Conservation (phyloP, 2,113 vertebrate genomes). For the Perca flavescens region DNA sequence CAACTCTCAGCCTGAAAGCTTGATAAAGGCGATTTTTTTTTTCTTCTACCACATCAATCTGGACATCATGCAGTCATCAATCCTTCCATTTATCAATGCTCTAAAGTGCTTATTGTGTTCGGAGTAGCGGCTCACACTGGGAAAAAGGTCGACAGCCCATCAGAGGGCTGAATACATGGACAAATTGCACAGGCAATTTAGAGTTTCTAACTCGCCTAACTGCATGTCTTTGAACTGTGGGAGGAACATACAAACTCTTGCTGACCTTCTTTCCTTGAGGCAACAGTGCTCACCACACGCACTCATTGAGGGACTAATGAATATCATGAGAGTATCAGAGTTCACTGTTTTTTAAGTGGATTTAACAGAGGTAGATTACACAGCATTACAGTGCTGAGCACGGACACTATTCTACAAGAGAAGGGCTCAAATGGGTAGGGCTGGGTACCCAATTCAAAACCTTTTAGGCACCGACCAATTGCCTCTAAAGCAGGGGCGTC, state of each 20-base stretch:
- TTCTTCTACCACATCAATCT: not conserved
- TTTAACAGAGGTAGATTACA: conserved; percentile 1
- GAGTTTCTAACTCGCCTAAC: not conserved
- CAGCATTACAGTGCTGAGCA: not conserved
- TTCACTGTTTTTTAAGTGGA: not conserved
- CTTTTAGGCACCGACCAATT: too few species aligned
- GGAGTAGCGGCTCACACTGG: not conserved
- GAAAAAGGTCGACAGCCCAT: not conserved
- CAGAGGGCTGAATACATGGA: not conserved
- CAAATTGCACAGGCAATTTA: not conserved
- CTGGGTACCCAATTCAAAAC: too few species aligned
- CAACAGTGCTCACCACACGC: not conserved
- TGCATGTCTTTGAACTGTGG: not conserved
- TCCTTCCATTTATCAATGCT: not conserved
- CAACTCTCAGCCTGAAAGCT: not conserved
- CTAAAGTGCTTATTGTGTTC: not conserved
- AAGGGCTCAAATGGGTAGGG: not conserved
- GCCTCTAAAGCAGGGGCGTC: too few species aligned
- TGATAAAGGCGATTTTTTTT: rapidly evolving
- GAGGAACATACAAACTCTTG: not conserved
- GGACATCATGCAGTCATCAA: not conserved
- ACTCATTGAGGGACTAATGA: not conserved
- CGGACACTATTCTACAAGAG: not conserved
- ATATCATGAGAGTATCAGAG: not conserved
- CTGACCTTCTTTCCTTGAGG: not conserved